A percentile compares a stretch with the other conserved stretches of the same genome.
Conservation (phyloP, 2,113 vertebrate species). For the Misgurnus mizolepis region DNA sequence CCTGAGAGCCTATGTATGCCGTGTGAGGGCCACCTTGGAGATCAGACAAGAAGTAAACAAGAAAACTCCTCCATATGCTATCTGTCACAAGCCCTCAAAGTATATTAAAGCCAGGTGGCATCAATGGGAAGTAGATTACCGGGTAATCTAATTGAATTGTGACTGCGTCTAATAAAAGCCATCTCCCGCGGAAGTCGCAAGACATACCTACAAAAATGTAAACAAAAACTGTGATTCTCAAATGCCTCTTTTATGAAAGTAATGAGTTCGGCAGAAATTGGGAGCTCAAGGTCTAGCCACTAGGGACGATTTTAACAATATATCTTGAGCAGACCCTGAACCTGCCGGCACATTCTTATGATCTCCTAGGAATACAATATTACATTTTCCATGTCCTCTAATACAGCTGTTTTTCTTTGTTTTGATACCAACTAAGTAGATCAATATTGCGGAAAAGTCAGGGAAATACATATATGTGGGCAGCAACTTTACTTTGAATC, state of each 20-base stretch:
- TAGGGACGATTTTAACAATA: constrained; percentile 32
- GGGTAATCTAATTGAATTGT: neutral
- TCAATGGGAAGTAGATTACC: constrained; percentile 14
- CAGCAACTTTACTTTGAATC: neutral
- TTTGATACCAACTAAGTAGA: constrained; percentile 9
- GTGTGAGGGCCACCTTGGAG: constrained; percentile 64
- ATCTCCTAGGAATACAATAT: constrained; percentile 37
- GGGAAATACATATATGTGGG: neutral
- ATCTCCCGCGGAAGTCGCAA: constrained; percentile 1
- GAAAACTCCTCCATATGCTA: constrained; percentile 59
- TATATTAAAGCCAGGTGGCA: constrained; percentile 31
- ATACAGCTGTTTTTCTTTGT: neutral
- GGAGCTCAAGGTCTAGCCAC: constrained; percentile 17
- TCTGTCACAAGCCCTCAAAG: neutral
- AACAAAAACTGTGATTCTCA: constrained; percentile 20
- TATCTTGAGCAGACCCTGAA: constrained; percentile 28
- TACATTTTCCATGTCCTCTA: constrained; percentile 31
- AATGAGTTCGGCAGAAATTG: constrained; percentile 34
- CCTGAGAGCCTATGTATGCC: constrained; percentile 58
- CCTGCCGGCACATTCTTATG: constrained; percentile 23
- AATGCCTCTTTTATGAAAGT: constrained; percentile 32
- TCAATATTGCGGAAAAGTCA: neutral
- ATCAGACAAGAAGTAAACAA: constrained; percentile 67
- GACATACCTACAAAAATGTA: constrained; percentile 15
- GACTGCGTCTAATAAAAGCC: neutral